Conservation (phyloP, 2,797 vertebrate species). For the Peromyscus melanophrys region DNA sequence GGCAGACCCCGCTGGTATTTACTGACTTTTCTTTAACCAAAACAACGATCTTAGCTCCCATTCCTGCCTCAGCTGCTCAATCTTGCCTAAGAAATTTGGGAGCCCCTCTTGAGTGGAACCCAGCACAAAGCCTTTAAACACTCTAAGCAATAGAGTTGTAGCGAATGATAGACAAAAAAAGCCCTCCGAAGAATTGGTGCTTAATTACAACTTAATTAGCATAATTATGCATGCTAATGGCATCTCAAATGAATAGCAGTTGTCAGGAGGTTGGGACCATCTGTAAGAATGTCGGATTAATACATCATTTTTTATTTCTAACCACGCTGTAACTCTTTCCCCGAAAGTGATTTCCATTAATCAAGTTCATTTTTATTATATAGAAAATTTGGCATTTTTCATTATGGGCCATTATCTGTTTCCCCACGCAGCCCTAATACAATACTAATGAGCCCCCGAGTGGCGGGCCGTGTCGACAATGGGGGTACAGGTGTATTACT, state of each 20-base stretch:
- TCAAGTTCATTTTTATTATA: constrained; percentile 99
- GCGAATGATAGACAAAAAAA: constrained; percentile 98
- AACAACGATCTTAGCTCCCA: constrained; percentile 90
- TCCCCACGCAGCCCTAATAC: constrained; percentile 95
- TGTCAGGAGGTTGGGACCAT: constrained; percentile 99
- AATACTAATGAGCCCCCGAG: constrained; percentile 97
- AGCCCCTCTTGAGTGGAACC: constrained; percentile 90
- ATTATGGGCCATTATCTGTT: constrained; percentile 97
- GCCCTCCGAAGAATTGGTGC: constrained; percentile 99
- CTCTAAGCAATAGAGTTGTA: constrained; percentile 96
- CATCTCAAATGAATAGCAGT: constrained; percentile 99
- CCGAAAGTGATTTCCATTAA: constrained; percentile 99
- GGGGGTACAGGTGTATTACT: constrained; percentile 93
- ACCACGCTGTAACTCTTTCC: constrained; percentile 98
- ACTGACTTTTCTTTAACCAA: constrained; percentile 91
- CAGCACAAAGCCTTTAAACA: constrained; percentile 94
- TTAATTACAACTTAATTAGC: constrained; percentile 99
- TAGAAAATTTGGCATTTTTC: constrained; percentile 99
- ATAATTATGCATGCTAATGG: constrained; percentile 99
- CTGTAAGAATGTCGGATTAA: constrained; percentile 99
- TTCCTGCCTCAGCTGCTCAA: constrained; percentile 88
- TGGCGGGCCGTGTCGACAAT: constrained; percentile 92
- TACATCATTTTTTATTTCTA: constrained; percentile 99
- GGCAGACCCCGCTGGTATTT: constrained; percentile 90
- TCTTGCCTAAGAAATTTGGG: constrained; percentile 89